Percentiles rank a stretch among this genome's conserved stretches.
These are phyloP conservation scores for Calephelis perditalis DNA, from an alignment of 2,888 invertebrate species.

Conservation along the genomic window DNA sequence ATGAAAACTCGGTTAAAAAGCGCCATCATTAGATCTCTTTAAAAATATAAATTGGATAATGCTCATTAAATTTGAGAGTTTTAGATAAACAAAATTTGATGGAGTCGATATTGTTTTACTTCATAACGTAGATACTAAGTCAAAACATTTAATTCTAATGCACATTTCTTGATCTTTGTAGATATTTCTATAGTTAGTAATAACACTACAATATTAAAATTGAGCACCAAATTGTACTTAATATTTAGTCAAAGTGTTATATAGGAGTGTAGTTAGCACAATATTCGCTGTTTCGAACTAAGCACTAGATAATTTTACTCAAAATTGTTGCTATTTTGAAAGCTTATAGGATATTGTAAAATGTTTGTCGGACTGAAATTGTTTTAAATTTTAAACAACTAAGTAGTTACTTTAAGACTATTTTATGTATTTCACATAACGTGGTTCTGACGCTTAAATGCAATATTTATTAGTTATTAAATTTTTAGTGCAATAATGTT, in stretches of 20 bases:
- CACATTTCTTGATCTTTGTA: constrained; percentile 62
- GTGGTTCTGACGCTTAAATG: constrained; percentile 66
- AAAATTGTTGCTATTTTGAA: constrained; percentile 2
- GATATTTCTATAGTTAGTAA: constrained; percentile 60
- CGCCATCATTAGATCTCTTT: constrained; percentile 4
- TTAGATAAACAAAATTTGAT: constrained; percentile 2
- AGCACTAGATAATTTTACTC: background rate
- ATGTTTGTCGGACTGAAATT: constrained; percentile 55
- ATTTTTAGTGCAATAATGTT: constrained; percentile 75
- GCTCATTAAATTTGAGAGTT: constrained; percentile 1
- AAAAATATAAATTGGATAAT: constrained; percentile 6
- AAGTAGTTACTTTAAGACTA: constrained; percentile 54
- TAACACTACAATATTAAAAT: constrained; percentile 70
- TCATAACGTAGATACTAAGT: constrained; percentile 32
- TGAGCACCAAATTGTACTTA: constrained; percentile 79
- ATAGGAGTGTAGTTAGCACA: constrained; percentile 50
- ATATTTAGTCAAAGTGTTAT: constrained; percentile 74
- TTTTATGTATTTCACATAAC: constrained; percentile 52
- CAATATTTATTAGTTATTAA: constrained; percentile 76
- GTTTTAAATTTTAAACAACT: constrained; percentile 62
- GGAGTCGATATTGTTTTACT: constrained; percentile 26
- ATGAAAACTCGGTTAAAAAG: background rate
- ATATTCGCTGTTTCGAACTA: constrained; percentile 49
- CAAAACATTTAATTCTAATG: constrained; percentile 50
- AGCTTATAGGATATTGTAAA: constrained; percentile 7